Conservation (phyloP, 2,113 vertebrate genomes). For the Atherinomorus stipes region DNA sequence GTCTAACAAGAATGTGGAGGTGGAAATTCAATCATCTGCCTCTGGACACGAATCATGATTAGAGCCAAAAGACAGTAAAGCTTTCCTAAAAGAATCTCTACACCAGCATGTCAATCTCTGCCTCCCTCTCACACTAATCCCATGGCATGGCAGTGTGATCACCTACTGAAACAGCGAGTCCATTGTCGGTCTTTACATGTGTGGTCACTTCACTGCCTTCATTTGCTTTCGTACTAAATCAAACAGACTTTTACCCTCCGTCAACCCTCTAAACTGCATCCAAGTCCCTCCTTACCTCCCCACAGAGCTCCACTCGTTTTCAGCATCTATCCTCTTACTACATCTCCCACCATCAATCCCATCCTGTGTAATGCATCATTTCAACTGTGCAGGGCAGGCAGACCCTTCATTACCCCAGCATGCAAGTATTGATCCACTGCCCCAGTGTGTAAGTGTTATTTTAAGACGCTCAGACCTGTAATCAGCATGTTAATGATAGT, state of each 20-base stretch:
- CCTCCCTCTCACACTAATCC: constrained; percentile 21
- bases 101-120: constrained; percentile 4
- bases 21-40: constrained; percentile 23
- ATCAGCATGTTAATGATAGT: constrained; percentile 81
- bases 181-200: constrained; percentile 1
- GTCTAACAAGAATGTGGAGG: background rate
- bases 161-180: constrained; percentile 38
- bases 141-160: constrained; percentile 38
- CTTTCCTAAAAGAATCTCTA: constrained; percentile 65
- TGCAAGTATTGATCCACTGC: constrained; percentile 80
- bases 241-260: background rate
- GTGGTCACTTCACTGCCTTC: background rate
- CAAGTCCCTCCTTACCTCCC: background rate
- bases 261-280: background rate
- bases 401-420: constrained; percentile 80
- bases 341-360: constrained; percentile 26
- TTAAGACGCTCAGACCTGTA: constrained; percentile 75
- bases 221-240: constrained; percentile 5
- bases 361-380: constrained; percentile 32
- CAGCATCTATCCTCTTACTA: background rate
- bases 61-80: constrained; percentile 31
- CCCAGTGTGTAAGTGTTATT: constrained; percentile 73
- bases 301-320: background rate
- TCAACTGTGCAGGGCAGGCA: constrained; percentile 62
- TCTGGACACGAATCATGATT: constrained; percentile 27